Base-by-base conservation (phyloP, 2,797 vertebrate genomes). In the Masticophis lateralis region DNA sequence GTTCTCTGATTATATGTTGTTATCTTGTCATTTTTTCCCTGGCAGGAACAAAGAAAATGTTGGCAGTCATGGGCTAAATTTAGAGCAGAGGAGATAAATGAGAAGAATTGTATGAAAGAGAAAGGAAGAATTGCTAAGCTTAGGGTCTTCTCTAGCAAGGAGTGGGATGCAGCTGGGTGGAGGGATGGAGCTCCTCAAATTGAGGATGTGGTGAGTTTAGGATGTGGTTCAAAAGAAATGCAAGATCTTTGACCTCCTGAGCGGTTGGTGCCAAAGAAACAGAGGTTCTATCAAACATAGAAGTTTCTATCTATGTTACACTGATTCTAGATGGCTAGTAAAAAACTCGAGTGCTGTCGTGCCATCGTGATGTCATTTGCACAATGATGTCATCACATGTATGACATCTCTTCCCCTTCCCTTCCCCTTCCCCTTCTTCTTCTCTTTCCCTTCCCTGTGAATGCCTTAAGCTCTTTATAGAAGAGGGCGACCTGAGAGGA, bases 51-150 rank as follows among this genome's bases (percentile, higher is more conserved):
- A 28, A 22, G 6, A 83, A 90, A 91, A n/a, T 7, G 0, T 5
- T 90, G 91, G 0, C 95, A 95, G 94, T 95, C 95, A 95, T 93
- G 96, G 94, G 96, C 91, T 92, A 59, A 63, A 94, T 91, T 0
- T 69, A 11, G 0, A 91, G 91, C 94, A 93, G 27, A 27, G 56
- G 25, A 8, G 91, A 43, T 43, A 22, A 79, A 22, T 11, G 74
- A 43, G 74, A 10, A 43, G 18, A 20, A 22, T 3, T 43, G 32
- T 79, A 9, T 22, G 74, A 22, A 79, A 79, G 74, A 37, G 74
- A 43, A 43, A 79, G 37, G 37, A 79, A 79, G 32, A 79, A 79
- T 22, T 0, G 74, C 74, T 11, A 43, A 2, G 0, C 18, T 22
- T 22, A 18, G 74, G 37, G 74, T 22, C 32, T 32, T 74, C 32